phyloP scores from a whole-genome alignment of 2,797 vertebrate species.

The Chrosomus eos region DNA sequence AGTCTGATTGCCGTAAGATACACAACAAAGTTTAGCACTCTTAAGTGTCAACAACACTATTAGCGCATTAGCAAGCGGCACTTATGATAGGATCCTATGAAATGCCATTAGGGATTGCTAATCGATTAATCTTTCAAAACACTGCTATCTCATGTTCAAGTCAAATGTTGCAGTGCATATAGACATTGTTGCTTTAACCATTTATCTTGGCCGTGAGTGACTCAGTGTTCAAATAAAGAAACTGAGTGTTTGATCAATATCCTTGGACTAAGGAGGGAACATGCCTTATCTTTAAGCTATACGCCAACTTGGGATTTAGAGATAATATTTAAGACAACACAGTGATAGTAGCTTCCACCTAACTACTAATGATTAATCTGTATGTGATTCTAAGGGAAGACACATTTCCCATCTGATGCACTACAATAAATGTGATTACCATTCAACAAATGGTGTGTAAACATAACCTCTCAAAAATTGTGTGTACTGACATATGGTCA shows the following conservation, averaged over 20 bases:
- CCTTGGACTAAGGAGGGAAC: constrained; percentile 32
- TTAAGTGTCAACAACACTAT: constrained; percentile 9
- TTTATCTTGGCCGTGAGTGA: constrained; percentile 56
- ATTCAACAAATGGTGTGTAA: constrained; percentile 11
- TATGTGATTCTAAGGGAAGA: constrained; percentile 45
- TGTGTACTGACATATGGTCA: constrained; percentile 7
- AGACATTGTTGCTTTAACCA: constrained; percentile 53
- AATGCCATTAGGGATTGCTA: constrained; percentile 47
- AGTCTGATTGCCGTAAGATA: neutral
- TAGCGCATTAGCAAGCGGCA: neutral
- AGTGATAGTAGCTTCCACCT: constrained; percentile 25
- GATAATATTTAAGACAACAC: constrained; percentile 42
- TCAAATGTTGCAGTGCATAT: constrained; percentile 50
- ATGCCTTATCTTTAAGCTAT: constrained; percentile 31
- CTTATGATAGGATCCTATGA: constrained; percentile 27
- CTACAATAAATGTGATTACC: constrained; percentile 4
- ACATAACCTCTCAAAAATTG: constrained; percentile 7
- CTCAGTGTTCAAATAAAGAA: constrained; percentile 63
- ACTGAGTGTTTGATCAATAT: constrained; percentile 62
- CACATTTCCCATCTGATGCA: constrained; percentile 31
- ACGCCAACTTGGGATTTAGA: constrained; percentile 42
- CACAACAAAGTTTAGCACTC: neutral
- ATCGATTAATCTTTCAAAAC: constrained; percentile 41
- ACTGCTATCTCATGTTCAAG: constrained; percentile 46
- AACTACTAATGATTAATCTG: constrained; percentile 57